Conservation (phyloP, 2,888 invertebrate species). For the Beris morrisii region DNA sequence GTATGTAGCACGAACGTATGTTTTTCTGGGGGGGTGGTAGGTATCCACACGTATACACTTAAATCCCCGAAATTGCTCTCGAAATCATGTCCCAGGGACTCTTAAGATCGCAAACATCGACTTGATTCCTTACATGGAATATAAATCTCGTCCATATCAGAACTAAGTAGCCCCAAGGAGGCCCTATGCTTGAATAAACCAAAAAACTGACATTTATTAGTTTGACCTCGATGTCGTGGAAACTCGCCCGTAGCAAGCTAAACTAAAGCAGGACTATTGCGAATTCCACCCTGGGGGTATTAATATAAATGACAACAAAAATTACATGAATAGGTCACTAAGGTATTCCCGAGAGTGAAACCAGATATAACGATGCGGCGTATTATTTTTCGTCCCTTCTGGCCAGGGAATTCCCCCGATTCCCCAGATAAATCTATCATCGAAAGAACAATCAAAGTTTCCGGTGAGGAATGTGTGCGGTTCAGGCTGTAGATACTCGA, state of each 20-base stretch:
- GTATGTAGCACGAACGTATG: slow-evolving; percentile 18
- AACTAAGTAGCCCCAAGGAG: neutral
- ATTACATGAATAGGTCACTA: slow-evolving; percentile 5
- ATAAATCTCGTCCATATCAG: slow-evolving; percentile 1
- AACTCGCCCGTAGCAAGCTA: neutral
- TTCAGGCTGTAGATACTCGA: neutral
- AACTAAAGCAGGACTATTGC: neutral
- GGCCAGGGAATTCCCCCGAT: slow-evolving; percentile 7
- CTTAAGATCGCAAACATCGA: neutral
- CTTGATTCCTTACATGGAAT: slow-evolving; percentile 4
- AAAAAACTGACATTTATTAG: slow-evolving; percentile 15
- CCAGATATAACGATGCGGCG: slow-evolving; percentile 6
- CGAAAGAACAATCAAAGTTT: slow-evolving; percentile 28
- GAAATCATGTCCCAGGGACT: slow-evolving; percentile 9
- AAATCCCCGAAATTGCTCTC: slow-evolving; percentile 11
- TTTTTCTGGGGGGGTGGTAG: neutral
- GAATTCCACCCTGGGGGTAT: neutral
- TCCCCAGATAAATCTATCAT: slow-evolving; percentile 19
- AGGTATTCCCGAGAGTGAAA: neutral
- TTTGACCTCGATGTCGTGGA: slow-evolving; percentile 2
- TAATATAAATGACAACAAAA: slow-evolving; percentile 15
- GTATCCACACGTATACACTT: neutral
- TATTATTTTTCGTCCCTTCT: slow-evolving; percentile 4
- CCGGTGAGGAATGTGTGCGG: slow-evolving; percentile 11
- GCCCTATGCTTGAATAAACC: neutral